Conservation (phyloP, 2,888 invertebrate genomes). For the Eledone cirrhosa region DNA sequence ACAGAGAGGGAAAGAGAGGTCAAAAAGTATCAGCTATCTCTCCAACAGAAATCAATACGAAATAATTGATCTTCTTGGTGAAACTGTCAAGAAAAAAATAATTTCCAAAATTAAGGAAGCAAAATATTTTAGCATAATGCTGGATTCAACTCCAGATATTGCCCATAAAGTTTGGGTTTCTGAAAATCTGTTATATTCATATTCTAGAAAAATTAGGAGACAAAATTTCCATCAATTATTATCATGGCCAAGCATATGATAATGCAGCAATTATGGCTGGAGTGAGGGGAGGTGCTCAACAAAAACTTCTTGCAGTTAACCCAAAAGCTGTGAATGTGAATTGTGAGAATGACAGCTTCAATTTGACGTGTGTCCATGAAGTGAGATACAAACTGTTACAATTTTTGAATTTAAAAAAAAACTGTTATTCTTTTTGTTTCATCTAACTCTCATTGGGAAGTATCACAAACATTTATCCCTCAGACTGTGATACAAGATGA, state of each 20-base stretch:
- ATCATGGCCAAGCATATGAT: constrained; percentile 9
- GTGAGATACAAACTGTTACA: constrained; percentile 4
- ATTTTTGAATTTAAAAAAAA: constrained; percentile 1
- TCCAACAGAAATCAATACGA: background rate
- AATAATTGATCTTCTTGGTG: background rate
- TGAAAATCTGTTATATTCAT: background rate
- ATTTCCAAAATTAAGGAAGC: background rate
- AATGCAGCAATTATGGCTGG: constrained; percentile 13
- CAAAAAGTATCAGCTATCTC: background rate
- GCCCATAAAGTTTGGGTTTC: background rate
- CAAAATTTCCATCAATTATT: constrained; percentile 16
- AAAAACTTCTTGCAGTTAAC: constrained; percentile 17
- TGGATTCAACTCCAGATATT: constrained; percentile 18
- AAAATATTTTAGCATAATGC: constrained; percentile 9
- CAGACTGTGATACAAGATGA: background rate
- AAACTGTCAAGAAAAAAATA: background rate
- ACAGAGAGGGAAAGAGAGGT: background rate
- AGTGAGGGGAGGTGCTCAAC: background rate
- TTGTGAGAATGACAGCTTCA: background rate
- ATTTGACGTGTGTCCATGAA: background rate
- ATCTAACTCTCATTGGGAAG: background rate
- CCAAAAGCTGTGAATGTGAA: constrained; percentile 4
- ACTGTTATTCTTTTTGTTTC: background rate
- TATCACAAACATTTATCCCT: background rate
- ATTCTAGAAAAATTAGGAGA: constrained; percentile 11